Percentiles rank a stretch among this genome's conserved stretches.
Evolutionary conservation across 92 coral and sea anemone species (phyloP).

Genomic region (Palythoa heliodiscus): DNA sequence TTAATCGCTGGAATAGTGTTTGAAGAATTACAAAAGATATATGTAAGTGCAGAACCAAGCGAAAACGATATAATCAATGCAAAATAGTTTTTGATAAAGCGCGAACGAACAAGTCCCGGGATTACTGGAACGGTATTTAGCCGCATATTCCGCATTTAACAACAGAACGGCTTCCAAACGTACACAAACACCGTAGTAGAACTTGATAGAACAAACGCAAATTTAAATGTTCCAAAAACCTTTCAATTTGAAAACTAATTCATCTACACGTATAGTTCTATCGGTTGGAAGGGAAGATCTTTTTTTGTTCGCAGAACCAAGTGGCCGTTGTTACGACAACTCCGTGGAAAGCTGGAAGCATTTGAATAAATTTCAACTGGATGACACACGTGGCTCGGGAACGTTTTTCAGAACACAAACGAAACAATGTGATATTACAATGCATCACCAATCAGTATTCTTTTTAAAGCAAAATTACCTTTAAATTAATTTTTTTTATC

Average conservation of each 20-base stretch:
- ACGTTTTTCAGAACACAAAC: not conserved
- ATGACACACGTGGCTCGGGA: conserved; percentile 21
- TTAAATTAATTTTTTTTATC: not conserved
- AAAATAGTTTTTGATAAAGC: conserved; percentile 27
- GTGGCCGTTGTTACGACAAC: conserved; percentile 15
- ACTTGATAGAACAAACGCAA: not conserved
- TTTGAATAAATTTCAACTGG: conserved; percentile 16
- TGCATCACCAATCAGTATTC: not conserved
- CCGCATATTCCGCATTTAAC: conserved; percentile 2
- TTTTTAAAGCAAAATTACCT: not conserved
- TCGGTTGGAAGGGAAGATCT: not conserved
- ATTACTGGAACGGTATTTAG: conserved; percentile 5
- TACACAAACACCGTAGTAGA: not conserved
- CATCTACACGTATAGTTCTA: not conserved
- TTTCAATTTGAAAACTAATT: not conserved
- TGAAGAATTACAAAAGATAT: conserved; percentile 25
- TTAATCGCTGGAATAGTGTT: not conserved
- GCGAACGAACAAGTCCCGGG: conserved; percentile 25
- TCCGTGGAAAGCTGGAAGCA: conserved; percentile 2
- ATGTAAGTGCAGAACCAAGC: conserved; percentile 31
- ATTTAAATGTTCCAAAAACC: not conserved
- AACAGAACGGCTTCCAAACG: not conserved
- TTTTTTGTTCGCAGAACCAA: not conserved
- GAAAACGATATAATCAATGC: conserved; percentile 18
- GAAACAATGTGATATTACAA: not conserved